Conservation (phyloP, 2,797 vertebrate species). For the Galaxias olidus region DNA sequence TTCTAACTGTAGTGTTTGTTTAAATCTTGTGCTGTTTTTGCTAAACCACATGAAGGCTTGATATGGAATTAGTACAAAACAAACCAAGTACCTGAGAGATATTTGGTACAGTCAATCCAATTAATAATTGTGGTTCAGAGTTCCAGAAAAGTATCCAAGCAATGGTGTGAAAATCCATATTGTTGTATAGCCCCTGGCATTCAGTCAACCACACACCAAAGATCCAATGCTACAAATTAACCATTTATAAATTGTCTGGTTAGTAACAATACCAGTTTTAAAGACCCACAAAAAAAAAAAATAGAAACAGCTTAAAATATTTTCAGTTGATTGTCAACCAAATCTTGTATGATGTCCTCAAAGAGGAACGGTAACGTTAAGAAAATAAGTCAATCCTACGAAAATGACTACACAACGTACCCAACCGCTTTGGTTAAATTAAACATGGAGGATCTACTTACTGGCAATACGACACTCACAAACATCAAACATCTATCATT, state of each 20-base stretch:
- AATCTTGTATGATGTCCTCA: conserved; percentile 59
- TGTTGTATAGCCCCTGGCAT: conserved; percentile 38
- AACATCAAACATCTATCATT: conserved; percentile 35
- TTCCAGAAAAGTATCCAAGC: conserved; percentile 36
- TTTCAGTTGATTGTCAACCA: conserved; percentile 85
- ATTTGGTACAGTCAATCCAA: conserved; percentile 38
- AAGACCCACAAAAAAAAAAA: conserved; percentile 46
- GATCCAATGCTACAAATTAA: conserved; percentile 45
- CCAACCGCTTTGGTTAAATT: conserved; percentile 43
- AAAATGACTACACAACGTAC: conserved; percentile 52
- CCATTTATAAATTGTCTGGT: conserved; percentile 69
- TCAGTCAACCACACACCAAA: conserved; percentile 32
- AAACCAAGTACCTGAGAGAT: neutral
- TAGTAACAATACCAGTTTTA: conserved; percentile 50
- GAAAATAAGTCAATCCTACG: conserved; percentile 61
- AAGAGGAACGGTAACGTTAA: conserved; percentile 58
- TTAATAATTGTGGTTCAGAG: too few species aligned
- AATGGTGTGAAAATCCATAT: conserved; percentile 56
- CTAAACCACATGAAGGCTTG: too few species aligned
- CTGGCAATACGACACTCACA: conserved; percentile 57
- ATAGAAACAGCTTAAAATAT: conserved; percentile 50
- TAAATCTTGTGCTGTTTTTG: conserved; percentile 37
- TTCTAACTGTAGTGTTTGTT: conserved; percentile 23
- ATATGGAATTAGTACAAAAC: conserved; percentile 36
- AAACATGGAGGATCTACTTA: conserved; percentile 60